phyloP scores from a whole-genome alignment of 1,140 invertebrate species.

The Epicauta chinensis region DNA sequence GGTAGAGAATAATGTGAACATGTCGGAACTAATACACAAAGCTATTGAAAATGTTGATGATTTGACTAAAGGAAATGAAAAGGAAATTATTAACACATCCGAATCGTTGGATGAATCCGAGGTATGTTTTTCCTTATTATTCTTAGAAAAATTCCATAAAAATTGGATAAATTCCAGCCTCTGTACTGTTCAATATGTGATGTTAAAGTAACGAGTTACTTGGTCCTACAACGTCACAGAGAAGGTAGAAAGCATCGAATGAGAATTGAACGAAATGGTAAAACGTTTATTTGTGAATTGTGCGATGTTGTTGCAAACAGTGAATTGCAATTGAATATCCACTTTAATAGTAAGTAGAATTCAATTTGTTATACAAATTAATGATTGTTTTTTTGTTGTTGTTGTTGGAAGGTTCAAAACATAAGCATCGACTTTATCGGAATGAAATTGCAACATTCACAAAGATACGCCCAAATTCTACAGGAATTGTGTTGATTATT shows the following conservation, averaged over 20 bases:
- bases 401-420: constrained; percentile 30
- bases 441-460: constrained; percentile 33
- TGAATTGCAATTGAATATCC: constrained; percentile 39
- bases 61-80: not conserved
- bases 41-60: constrained; percentile 22
- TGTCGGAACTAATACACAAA: constrained; percentile 24
- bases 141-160: not conserved
- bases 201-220: constrained; percentile 36
- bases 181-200: constrained; percentile 37
- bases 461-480: constrained; percentile 20
- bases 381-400: not conserved
- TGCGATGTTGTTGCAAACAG: constrained; percentile 39
- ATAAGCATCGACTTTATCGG: constrained; percentile 31
- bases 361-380: not conserved
- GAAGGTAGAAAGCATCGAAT: constrained; percentile 37
- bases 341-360: constrained; percentile 35
- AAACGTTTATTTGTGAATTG: constrained; percentile 37
- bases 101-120: constrained; percentile 1
- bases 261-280: constrained; percentile 36
- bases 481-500: constrained; percentile 34
- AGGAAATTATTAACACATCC: not conserved
- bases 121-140: not conserved
- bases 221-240: constrained; percentile 37
- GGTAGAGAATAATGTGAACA: no score
- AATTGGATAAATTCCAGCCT: constrained; percentile 20